phyloP scores from a whole-genome alignment of 2,888 invertebrate genomes.

The Incurvaria masculella region DNA sequence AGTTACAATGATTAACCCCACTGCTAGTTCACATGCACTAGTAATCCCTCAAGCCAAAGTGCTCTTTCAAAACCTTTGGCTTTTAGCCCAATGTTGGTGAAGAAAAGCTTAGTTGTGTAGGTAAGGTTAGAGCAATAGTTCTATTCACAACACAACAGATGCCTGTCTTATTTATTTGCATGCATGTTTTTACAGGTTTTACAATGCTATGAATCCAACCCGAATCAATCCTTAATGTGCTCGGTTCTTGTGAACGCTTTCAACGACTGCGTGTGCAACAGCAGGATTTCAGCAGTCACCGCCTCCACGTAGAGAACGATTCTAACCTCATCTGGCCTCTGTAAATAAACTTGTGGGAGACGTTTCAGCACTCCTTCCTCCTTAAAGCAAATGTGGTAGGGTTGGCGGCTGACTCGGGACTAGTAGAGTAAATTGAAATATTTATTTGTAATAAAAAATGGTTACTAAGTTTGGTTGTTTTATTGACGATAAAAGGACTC shows the following conservation, averaged over 20 bases:
- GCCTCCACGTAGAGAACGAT: slow-evolving; percentile 32
- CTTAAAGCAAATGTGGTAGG: background rate
- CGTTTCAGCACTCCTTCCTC: background rate
- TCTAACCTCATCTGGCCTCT: slow-evolving; percentile 1
- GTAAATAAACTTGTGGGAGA: background rate
- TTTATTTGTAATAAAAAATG: background rate
- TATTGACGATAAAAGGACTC: too few species aligned
- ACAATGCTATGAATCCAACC: slow-evolving; percentile 45
- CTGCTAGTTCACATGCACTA: too few species aligned
- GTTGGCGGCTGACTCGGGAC: background rate
- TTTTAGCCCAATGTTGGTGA: too few species aligned
- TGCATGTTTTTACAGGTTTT: slow-evolving; percentile 33
- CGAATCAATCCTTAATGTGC: slow-evolving; percentile 41
- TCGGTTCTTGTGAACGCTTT: slow-evolving; percentile 50
- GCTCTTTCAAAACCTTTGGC: too few species aligned
- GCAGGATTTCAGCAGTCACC: slow-evolving; percentile 40
- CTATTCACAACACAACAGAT: too few species aligned
- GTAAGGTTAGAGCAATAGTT: too few species aligned
- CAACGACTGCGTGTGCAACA: slow-evolving; percentile 53
- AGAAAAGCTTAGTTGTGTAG: too few species aligned
- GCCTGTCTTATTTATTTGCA: slow-evolving; percentile 4
- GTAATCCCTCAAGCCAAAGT: too few species aligned
- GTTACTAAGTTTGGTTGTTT: background rate
- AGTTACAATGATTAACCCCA: too few species aligned
- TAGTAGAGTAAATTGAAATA: background rate